Evolutionary conservation across 2,113 vertebrate species (phyloP).

Genomic region (Hystrix cristata): DNA sequence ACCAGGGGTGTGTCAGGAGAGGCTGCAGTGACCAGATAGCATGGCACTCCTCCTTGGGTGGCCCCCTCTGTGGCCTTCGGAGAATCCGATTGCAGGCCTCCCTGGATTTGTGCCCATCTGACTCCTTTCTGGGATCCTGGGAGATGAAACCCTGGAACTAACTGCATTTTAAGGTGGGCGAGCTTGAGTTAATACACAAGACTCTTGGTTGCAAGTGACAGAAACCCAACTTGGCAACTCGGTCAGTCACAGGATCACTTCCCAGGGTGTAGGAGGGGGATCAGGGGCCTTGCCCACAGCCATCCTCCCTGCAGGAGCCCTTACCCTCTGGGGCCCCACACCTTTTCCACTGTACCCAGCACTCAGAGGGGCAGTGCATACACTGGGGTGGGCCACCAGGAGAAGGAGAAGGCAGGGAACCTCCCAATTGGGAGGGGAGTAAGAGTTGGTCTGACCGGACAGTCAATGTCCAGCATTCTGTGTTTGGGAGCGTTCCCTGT

Average conservation of each 20-base stretch:
- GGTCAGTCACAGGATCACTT: background rate
- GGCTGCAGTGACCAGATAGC: background rate
- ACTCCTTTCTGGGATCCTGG: background rate
- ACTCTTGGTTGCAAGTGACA: background rate
- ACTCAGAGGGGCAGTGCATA: background rate
- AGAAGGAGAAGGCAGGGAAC: background rate
- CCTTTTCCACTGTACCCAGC: background rate
- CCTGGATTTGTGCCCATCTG: background rate
- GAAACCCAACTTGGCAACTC: background rate
- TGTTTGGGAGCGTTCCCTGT: background rate
- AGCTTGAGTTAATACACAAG: background rate
- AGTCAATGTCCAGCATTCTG: fast-evolving
- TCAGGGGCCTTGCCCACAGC: background rate
- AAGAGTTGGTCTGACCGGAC: background rate
- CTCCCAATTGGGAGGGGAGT: background rate
- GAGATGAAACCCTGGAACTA: background rate
- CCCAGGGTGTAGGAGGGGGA: fast-evolving
- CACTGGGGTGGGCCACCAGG: background rate
- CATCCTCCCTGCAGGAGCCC: background rate
- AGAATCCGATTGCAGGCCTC: no score
- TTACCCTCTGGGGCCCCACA: background rate
- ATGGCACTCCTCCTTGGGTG: background rate
- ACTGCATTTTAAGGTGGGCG: background rate
- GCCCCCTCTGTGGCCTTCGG: background rate
- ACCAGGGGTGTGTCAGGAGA: background rate